Evolutionary conservation across 1,140 invertebrate genomes (phyloP).

Genomic region (Bombyx mori): DNA sequence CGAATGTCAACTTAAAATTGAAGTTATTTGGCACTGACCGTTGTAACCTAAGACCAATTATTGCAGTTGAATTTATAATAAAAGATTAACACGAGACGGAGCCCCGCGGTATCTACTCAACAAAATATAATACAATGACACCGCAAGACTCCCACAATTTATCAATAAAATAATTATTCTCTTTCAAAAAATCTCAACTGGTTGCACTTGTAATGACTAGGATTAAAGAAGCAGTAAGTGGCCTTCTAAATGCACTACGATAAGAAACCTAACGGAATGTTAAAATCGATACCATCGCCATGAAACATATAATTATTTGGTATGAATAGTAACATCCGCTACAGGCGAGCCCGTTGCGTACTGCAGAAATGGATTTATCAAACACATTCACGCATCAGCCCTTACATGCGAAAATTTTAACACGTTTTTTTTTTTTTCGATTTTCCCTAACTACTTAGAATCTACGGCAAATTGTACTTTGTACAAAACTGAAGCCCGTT

Average conservation of each 20-base stretch:
- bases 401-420: conserved; percentile 52
- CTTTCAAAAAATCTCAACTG: conserved; percentile 60
- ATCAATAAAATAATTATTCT: conserved; percentile 44
- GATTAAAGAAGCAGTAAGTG: conserved; percentile 62
- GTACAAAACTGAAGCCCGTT: conserved; percentile 63
- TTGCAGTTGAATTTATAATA: conserved; percentile 38
- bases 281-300: conserved; percentile 68
- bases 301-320: conserved; percentile 69
- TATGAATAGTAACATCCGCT: conserved; percentile 66
- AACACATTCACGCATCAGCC: conserved; percentile 54
- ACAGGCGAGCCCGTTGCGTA: conserved; percentile 49
- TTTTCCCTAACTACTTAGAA: conserved; percentile 66
- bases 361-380: conserved; percentile 40
- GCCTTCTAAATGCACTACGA: conserved; percentile 55
- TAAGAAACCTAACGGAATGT: conserved; percentile 59
- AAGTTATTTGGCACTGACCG: conserved; percentile 67
- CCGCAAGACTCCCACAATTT: conserved; percentile 22
- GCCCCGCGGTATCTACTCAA: conserved; percentile 30
- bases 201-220: conserved; percentile 69
- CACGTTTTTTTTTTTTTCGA: conserved; percentile 13
- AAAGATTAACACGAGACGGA: conserved; percentile 14
- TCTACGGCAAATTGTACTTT: conserved; percentile 68
- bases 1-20: conserved; percentile 60
- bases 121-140: conserved; percentile 57
- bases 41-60: conserved; percentile 16